phyloP scores from a whole-genome alignment of 1,140 invertebrate genomes.

The Camponotus floridanus region DNA sequence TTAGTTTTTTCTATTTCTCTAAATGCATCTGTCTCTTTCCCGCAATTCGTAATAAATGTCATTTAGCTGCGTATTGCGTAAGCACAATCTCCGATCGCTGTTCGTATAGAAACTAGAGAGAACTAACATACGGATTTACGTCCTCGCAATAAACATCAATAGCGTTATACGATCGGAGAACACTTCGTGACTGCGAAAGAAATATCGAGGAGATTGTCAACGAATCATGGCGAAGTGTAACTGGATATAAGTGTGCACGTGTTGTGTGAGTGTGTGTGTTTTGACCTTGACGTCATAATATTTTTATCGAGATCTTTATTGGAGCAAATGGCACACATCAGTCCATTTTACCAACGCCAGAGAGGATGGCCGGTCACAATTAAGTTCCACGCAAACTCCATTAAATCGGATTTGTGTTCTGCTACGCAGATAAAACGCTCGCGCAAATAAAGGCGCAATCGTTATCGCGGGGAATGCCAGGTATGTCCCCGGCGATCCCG shows the following conservation, averaged over 20 bases:
- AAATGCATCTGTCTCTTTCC: too few relatives aligned
- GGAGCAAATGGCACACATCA: slow-evolving; percentile 47
- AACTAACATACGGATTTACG: neutral
- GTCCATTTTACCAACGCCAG: neutral
- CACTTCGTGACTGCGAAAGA: neutral
- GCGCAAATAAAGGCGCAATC: neutral
- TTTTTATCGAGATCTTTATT: slow-evolving; percentile 54
- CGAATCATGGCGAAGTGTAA: slow-evolving; percentile 13
- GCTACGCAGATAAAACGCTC: slow-evolving; percentile 21
- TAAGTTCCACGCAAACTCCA: slow-evolving; percentile 38
- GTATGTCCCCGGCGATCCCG: neutral
- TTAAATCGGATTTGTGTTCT: slow-evolving; percentile 42
- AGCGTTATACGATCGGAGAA: neutral
- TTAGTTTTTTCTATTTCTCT: too few relatives aligned
- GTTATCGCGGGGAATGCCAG: slow-evolving; percentile 3
- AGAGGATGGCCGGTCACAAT: slow-evolving; percentile 13
- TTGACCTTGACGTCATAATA: slow-evolving; percentile 43
- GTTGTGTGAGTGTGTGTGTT: neutral
- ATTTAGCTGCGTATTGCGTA: neutral
- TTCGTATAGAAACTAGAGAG: neutral
- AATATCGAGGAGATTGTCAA: neutral
- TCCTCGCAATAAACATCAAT: neutral
- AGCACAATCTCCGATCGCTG: neutral
- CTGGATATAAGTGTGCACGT: neutral
- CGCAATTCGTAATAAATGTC: neutral